These are phyloP conservation scores for Ophraella communa DNA, from an alignment of 2,888 invertebrate species.

Conservation along the genomic window DNA sequence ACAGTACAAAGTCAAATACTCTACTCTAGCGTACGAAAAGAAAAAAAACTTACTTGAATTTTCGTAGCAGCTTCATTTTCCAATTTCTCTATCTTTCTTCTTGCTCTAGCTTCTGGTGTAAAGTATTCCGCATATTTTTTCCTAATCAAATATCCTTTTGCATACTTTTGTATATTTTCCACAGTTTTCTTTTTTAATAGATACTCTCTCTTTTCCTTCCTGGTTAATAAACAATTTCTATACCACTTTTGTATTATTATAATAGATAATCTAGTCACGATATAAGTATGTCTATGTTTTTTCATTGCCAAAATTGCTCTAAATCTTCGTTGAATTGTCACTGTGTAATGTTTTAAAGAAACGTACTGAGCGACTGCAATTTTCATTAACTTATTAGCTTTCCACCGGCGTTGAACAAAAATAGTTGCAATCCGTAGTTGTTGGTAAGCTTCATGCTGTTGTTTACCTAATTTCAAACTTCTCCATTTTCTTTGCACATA, in stretches of 20 bases:
- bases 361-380: constrained; percentile 56
- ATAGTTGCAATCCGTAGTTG: constrained; percentile 39
- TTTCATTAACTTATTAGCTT: constrained; percentile 51
- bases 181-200: constrained; percentile 31
- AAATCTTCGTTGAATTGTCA: constrained; percentile 60
- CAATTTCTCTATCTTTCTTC: constrained; percentile 58
- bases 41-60: constrained; percentile 65
- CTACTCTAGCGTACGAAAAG: not conserved
- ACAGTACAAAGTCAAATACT: constrained; percentile 18
- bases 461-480: constrained; percentile 36
- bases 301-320: constrained; percentile 45
- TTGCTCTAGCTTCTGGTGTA: constrained; percentile 48
- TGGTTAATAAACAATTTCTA: constrained; percentile 19
- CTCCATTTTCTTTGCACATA: constrained; percentile 30
- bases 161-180: constrained; percentile 56
- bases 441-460: constrained; percentile 35
- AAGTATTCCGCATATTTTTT: constrained; percentile 45
- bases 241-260: constrained; percentile 34
- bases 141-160: constrained; percentile 44
- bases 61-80: constrained; percentile 64
- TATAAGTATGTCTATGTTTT: constrained; percentile 11
- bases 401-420: constrained; percentile 23
- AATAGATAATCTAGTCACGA: constrained; percentile 18
- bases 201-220: not conserved
- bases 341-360: constrained; percentile 54